These are phyloP conservation scores for Ectemnius lituratus DNA, from an alignment of 2,888 invertebrate genomes.

Conservation along the genomic window DNA sequence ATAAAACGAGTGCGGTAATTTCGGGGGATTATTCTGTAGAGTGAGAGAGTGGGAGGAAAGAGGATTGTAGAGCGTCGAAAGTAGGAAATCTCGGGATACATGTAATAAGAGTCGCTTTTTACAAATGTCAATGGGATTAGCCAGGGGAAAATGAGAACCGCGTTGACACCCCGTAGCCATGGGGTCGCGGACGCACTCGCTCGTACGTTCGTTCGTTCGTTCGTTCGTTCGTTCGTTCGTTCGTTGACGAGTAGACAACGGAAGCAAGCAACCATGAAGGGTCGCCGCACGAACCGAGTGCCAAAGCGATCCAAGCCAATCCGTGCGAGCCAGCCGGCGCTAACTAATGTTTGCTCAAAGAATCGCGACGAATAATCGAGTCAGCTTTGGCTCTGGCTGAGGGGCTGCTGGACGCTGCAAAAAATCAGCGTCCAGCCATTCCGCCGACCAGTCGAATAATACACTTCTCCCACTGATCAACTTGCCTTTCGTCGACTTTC, in stretches of 20 bases:
- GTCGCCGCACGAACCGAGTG: constrained; percentile 69
- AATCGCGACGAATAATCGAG: constrained; percentile 75
- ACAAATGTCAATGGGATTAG: constrained; percentile 38
- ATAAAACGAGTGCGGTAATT: not conserved
- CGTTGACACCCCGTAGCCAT: constrained; percentile 68
- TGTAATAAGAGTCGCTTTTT: constrained; percentile 1
- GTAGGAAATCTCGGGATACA: not conserved
- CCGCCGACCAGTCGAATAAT: constrained; percentile 14
- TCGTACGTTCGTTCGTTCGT: constrained; percentile 52
- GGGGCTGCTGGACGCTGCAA: constrained; percentile 24
- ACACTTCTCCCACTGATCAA: not conserved
- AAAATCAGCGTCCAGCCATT: constrained; percentile 24
- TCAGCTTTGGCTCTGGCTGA: constrained; percentile 51
- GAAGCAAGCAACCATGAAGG: constrained; percentile 75
- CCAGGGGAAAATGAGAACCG: constrained; percentile 72
- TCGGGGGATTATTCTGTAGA: constrained; percentile 16
- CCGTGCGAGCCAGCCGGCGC: constrained; percentile 64
- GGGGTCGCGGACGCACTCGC: constrained; percentile 59
- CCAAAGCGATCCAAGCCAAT: constrained; percentile 71
- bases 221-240: constrained; percentile 29
- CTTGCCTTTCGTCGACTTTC: too few species aligned
- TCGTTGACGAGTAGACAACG: constrained; percentile 76
- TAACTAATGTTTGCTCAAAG: constrained; percentile 78
- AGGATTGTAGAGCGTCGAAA: not conserved
- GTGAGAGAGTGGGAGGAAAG: not conserved